phyloP scores from a whole-genome alignment of 1,140 invertebrate species.

The Hylyphantes graminicola region DNA sequence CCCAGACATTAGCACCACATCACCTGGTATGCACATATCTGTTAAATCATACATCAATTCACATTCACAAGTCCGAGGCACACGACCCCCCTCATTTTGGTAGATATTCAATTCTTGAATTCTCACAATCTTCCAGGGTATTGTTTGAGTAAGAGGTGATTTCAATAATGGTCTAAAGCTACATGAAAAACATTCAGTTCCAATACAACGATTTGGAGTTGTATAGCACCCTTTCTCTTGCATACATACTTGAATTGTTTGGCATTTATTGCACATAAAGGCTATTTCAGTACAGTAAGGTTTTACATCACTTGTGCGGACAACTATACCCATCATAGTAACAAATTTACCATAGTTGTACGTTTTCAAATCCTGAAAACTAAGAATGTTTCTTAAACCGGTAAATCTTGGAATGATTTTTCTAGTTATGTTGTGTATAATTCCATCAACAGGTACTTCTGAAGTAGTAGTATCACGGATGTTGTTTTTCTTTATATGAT shows the following conservation, averaged over 20 bases:
- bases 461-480: slow-evolving; percentile 28
- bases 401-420: slow-evolving; percentile 74
- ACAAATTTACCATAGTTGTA: slow-evolving; percentile 86
- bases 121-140: slow-evolving; percentile 83
- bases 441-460: neutral
- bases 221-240: slow-evolving; percentile 75
- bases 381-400: slow-evolving; percentile 77
- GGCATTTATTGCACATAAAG: slow-evolving; percentile 82
- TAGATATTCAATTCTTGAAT: slow-evolving; percentile 79
- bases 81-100: slow-evolving; percentile 78
- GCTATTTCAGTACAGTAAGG: slow-evolving; percentile 80
- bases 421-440: slow-evolving; percentile 43
- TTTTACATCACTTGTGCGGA: slow-evolving; percentile 81
- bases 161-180: slow-evolving; percentile 77
- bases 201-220: slow-evolving; percentile 71
- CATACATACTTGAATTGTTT: slow-evolving; percentile 72
- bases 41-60: slow-evolving; percentile 88
- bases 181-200: slow-evolving; percentile 72
- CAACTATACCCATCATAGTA: slow-evolving; percentile 85
- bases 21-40: slow-evolving; percentile 87
- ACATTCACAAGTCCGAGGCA: slow-evolving; percentile 88
- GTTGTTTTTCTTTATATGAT: slow-evolving; percentile 71
- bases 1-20: slow-evolving; percentile 87
- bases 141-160: slow-evolving; percentile 78
- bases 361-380: slow-evolving; percentile 81